Percentiles rank a stretch among this genome's conserved stretches.
Conservation (phyloP, 2,797 vertebrate species). For the Takifugu rubripes region DNA sequence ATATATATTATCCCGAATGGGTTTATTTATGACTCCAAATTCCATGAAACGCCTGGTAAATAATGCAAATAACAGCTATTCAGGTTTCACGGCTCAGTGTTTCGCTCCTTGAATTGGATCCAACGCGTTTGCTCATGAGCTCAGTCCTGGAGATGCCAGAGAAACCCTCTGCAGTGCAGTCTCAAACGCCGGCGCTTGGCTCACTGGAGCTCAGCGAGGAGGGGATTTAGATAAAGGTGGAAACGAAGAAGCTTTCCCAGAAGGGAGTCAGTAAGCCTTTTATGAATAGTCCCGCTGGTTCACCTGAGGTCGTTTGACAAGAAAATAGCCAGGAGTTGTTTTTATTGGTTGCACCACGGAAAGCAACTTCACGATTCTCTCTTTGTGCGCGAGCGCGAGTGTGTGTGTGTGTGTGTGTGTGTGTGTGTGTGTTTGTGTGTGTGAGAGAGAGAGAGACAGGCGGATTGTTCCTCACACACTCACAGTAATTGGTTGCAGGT, state of each 20-base stretch:
- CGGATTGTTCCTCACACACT: conserved; percentile 4
- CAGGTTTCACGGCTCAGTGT: neutral
- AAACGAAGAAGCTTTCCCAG: conserved; percentile 53
- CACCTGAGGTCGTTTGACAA: conserved; percentile 20
- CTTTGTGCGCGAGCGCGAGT: neutral
- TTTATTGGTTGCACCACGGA: conserved; percentile 25
- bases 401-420: neutral
- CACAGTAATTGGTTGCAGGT: conserved; percentile 19
- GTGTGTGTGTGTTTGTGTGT: neutral
- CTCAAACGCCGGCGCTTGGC: conserved; percentile 51
- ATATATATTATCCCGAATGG: neutral
- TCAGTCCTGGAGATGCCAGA: conserved; percentile 44
- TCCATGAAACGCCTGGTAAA: conserved; percentile 3
- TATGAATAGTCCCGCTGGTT: conserved; percentile 36
- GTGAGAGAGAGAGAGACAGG: too few species aligned
- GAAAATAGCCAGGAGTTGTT: conserved; percentile 23
- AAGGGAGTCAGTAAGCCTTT: conserved; percentile 48
- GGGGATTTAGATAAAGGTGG: conserved; percentile 71
- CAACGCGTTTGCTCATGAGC: conserved; percentile 39
- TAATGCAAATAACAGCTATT: conserved; percentile 6
- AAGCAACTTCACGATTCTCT: conserved; percentile 26
- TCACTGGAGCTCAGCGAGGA: conserved; percentile 54
- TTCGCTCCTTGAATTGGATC: neutral
- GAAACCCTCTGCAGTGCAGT: conserved; percentile 74
- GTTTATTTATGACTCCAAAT: conserved; percentile 3